Conservation (phyloP, 2,797 vertebrate species). For the Melanotaenia parkinsoni region DNA sequence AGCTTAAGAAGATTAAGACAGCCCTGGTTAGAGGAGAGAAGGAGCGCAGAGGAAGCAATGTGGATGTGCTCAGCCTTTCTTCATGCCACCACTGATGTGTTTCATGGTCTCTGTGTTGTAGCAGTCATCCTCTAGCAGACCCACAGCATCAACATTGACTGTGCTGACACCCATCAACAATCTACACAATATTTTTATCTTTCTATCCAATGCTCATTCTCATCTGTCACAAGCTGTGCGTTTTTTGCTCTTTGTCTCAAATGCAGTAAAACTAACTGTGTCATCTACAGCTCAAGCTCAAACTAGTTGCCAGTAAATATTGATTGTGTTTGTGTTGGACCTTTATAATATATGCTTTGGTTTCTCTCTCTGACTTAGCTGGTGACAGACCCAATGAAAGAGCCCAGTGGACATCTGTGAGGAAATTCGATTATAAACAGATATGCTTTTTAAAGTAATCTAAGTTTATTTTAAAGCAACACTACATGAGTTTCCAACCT, state of each 20-base stretch:
- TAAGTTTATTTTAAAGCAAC: too few species aligned
- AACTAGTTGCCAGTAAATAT: background rate
- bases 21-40: slow-evolving; percentile 50
- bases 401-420: background rate
- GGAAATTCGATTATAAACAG: too few species aligned
- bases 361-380: background rate
- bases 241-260: background rate
- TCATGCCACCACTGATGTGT: slow-evolving; percentile 30
- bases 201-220: background rate
- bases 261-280: background rate
- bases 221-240: background rate
- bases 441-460: too few species aligned
- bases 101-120: slow-evolving; percentile 26
- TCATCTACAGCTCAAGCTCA: background rate
- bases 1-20: slow-evolving; percentile 73
- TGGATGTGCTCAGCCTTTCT: slow-evolving; percentile 50
- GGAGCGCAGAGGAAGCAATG: slow-evolving; percentile 37
- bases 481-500: too few species aligned
- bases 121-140: slow-evolving; percentile 50
- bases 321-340: background rate
- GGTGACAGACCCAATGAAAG: background rate
- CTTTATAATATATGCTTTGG: background rate
- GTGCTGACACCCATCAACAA: slow-evolving; percentile 19
- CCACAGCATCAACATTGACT: slow-evolving; percentile 33
- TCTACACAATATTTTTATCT: background rate